A percentile compares a stretch with the other conserved stretches of the same genome.
These are phyloP conservation scores for Eumerus sabulonum DNA, from an alignment of 2,888 invertebrate species.

Conservation along the genomic window DNA sequence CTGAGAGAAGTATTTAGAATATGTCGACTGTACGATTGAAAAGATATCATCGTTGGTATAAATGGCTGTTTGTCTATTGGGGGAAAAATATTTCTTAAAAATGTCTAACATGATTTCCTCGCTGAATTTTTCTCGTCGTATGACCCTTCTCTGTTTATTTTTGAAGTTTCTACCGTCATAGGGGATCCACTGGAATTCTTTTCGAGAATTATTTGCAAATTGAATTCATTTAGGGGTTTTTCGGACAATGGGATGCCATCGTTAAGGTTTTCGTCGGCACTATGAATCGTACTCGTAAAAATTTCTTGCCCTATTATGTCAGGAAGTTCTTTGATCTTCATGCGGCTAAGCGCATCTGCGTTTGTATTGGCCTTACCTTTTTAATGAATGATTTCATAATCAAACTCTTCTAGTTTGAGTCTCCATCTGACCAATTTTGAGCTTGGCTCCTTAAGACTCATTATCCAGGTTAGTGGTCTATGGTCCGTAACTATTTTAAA, in stretches of 20 bases:
- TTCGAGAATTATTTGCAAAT: neutral
- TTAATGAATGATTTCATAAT: no score
- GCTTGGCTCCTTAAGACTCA: no score
- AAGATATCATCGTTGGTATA: conserved; percentile 1
- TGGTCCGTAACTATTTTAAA: no score
- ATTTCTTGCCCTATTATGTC: no score
- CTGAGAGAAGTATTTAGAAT: conserved; percentile 1
- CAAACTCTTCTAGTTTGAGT: no score
- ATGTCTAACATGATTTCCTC: neutral
- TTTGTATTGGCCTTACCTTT: no score
- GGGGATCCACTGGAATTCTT: neutral
- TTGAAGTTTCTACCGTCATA: neutral
- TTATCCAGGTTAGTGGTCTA: no score
- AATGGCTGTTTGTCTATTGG: neutral
- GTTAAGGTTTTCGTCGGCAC: conserved; percentile 11
- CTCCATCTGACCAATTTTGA: no score
- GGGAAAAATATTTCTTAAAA: conserved; percentile 4
- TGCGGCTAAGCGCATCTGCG: no score
- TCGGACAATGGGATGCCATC: conserved; percentile 16
- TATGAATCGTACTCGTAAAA: conserved; percentile 1
- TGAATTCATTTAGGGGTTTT: conserved; percentile 9
- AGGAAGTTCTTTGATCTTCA: no score
- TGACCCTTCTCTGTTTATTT: conserved; percentile 2
- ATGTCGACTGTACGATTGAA: conserved; percentile 1
- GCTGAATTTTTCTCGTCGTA: no score